phyloP scores from a whole-genome alignment of 2,888 invertebrate genomes.

The Drosophila anomalata region DNA sequence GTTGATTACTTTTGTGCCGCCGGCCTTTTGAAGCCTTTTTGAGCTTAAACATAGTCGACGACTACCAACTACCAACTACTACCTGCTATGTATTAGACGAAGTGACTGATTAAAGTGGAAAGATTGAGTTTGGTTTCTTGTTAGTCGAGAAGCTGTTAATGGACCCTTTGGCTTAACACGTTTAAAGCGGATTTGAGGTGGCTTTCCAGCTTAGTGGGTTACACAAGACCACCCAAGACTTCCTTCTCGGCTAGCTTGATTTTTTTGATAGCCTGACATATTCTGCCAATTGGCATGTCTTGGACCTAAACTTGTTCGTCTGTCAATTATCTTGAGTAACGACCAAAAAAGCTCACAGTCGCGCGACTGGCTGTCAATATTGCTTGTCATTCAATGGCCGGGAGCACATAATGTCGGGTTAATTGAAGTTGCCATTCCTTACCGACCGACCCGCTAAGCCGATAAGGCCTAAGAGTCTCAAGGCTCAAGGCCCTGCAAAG shows the following conservation, averaged over 20 bases:
- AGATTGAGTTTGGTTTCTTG: conserved; percentile 21
- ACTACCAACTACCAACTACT: conserved; percentile 14
- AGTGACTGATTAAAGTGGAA: conserved; percentile 18
- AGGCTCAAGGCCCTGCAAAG: conserved; percentile 14
- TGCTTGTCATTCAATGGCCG: conserved; percentile 30
- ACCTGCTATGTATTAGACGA: conserved; percentile 12
- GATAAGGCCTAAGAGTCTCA: conserved; percentile 31
- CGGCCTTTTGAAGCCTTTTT: conserved; percentile 30
- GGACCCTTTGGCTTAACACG: conserved; percentile 4
- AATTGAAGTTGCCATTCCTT: conserved; percentile 42
- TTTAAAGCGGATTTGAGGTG: background rate
- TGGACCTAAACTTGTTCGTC: conserved; percentile 21
- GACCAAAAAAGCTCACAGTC: conserved; percentile 10
- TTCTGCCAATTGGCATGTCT: conserved; percentile 20
- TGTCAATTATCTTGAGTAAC: conserved; percentile 46
- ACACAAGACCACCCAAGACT: conserved; percentile 13
- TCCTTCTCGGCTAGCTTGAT: conserved; percentile 7
- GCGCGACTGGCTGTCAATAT: conserved; percentile 35
- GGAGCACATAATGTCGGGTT: conserved; percentile 41
- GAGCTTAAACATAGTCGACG: conserved; percentile 23
- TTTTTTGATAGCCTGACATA: conserved; percentile 36
- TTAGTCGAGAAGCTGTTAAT: conserved; percentile 4
- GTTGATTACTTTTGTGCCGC: conserved; percentile 20
- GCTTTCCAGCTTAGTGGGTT: conserved; percentile 5
- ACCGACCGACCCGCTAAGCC: conserved; percentile 24